Evolutionary conservation across 1,140 invertebrate genomes (phyloP), one percentile per base, ranked within the genome.

Genomic region (Camponotus vicinus): DNA sequence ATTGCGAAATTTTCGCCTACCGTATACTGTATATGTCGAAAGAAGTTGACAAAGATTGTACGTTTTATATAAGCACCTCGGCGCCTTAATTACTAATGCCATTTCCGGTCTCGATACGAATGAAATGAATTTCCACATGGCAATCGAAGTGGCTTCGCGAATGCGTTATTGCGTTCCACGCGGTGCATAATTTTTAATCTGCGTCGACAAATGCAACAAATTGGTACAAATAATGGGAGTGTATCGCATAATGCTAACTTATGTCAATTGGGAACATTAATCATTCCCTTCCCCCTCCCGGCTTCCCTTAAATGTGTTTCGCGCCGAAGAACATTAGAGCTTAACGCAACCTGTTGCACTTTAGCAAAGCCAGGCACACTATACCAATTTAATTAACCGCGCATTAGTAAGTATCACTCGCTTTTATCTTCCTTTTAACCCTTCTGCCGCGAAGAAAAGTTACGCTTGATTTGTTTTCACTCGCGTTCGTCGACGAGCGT

Each of bases 311-410:
- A 83, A 73, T 75, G 27, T 13, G 27, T 75, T 40, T 27, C 55
- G 40, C 69, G 40, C 55, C 13, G 55, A 83, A 57, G 27, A 83
- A 61, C 40, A 75, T 83, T 71, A 80, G 78, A 71, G 78, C 34
- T 80, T 71, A 63, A 83, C 79, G 8, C 79, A 61, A 83, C 79
- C 79, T 83, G 79, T 83, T 83, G 79, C 79, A 75, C 79, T 73
- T 83, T 75, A 61, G 27, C 79, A 80, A 27, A n/a, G 15, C 37
- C 37, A 59, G 15, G 37, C 55, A 18, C 15, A 9, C 52, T 45
- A 8, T 15, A 52, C 69, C 79, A 57, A 83, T 83, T 75, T 83
- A 83, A 75, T 73, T 75, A 83, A 83, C 61, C 45, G 55, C 40
- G 18, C 40, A n/a, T 82, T 59, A 42, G n/a, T 69, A 40, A 61